Evolutionary conservation across 2,113 vertebrate genomes (phyloP).

Genomic region (Myotis yumanensis): DNA sequence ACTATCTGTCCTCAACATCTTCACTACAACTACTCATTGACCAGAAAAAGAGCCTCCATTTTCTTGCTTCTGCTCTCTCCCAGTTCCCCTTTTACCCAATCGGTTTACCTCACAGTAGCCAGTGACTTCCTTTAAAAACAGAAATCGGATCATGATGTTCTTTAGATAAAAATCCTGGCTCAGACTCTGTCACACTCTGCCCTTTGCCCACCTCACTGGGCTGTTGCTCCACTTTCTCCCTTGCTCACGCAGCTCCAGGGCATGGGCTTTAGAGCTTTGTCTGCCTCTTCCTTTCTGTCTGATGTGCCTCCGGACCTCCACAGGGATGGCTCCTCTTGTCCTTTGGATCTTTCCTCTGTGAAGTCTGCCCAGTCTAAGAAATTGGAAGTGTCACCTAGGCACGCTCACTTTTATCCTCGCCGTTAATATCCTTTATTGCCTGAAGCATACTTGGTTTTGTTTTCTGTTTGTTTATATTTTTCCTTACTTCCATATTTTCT

Average conservation of each 20-base stretch:
- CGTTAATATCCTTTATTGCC: not conserved
- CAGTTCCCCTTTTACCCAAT: not conserved
- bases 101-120: not conserved
- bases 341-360: not conserved
- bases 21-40: not conserved
- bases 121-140: not conserved
- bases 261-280: not conserved
- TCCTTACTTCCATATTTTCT: not conserved
- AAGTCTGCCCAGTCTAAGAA: not conserved
- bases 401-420: not conserved
- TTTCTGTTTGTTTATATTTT: not conserved
- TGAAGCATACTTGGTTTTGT: not conserved
- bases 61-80: not conserved
- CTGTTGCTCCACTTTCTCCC: not conserved
- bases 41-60: not conserved
- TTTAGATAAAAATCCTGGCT: not conserved
- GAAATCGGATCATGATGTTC: not conserved
- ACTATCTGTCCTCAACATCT: not conserved
- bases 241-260: not conserved
- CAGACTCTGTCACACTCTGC: not conserved
- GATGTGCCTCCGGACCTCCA: not conserved
- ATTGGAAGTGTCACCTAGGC: not conserved
- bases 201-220: fast-evolving
- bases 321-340: not conserved
- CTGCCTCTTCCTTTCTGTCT: not conserved